Conservation (phyloP, 2,113 vertebrate genomes). For the Arizona elegans region DNA sequence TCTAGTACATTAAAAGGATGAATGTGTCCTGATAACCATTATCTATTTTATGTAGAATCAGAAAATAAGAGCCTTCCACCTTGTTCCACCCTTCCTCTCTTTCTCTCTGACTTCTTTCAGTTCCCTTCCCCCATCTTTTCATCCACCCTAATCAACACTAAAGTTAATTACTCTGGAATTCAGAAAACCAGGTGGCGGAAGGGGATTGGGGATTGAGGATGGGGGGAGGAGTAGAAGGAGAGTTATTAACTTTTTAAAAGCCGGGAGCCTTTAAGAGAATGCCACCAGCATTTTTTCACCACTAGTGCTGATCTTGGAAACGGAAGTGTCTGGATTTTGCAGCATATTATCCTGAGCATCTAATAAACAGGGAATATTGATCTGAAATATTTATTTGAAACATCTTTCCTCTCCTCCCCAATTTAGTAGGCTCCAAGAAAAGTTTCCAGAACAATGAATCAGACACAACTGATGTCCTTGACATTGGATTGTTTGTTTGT, state of each 20-base stretch:
- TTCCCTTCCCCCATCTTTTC: background rate
- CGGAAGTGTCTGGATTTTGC: background rate
- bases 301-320: background rate
- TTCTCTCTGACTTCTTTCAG: background rate
- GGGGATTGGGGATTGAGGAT: background rate
- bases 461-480: background rate
- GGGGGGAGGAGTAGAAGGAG: background rate
- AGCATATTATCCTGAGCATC: background rate
- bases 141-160: constrained; percentile 7
- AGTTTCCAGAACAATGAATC: background rate
- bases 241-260: background rate
- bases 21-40: background rate
- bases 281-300: background rate
- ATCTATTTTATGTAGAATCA: background rate
- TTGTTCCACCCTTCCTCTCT: background rate
- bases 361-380: background rate
- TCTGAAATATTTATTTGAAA: background rate
- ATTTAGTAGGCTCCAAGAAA: background rate
- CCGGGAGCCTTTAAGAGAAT: background rate
- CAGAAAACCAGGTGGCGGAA: constrained; percentile 13
- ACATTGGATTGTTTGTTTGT: background rate
- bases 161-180: constrained; percentile 29
- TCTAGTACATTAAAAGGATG: background rate
- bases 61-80: background rate
- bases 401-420: background rate